A percentile compares a stretch with the other conserved stretches of the same genome.
phyloP scores from a whole-genome alignment of 2,888 invertebrate genomes.

The Eubasilissa splendida region DNA sequence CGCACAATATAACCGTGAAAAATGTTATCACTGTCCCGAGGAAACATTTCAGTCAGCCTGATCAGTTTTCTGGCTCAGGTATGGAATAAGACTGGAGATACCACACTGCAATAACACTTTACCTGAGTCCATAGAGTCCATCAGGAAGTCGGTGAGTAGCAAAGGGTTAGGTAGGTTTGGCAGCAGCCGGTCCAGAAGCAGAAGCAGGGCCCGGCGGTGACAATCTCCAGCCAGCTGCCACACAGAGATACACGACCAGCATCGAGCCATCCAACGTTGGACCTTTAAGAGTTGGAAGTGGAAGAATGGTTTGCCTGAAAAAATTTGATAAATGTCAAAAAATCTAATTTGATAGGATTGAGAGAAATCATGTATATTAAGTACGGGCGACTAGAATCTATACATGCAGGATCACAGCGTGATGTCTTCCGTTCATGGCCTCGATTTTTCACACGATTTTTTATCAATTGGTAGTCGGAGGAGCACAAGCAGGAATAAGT shows the following conservation, averaged over 20 bases:
- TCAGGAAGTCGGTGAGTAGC: conserved; percentile 91
- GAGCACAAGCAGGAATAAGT: too few species aligned
- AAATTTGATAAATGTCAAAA: conserved; percentile 61
- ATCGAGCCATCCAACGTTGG: conserved; percentile 77
- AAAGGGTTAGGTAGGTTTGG: conserved; percentile 86
- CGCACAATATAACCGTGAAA: conserved; percentile 18
- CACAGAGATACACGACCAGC: conserved; percentile 84
- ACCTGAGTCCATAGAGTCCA: conserved; percentile 90
- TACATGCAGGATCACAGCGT: too few species aligned
- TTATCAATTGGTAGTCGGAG: too few species aligned
- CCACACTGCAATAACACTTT: conserved; percentile 52
- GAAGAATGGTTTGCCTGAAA: conserved; percentile 65
- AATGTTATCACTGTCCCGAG: too few species aligned
- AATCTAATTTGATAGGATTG: too few species aligned
- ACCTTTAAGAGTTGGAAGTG: conserved; percentile 73
- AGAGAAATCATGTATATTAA: too few species aligned
- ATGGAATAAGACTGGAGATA: too few species aligned
- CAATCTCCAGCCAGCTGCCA: conserved; percentile 78
- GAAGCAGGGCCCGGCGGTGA: conserved; percentile 85
- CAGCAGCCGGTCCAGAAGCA: conserved; percentile 87
- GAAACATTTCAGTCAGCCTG: too few species aligned
- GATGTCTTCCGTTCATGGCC: too few species aligned
- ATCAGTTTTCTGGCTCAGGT: too few species aligned
- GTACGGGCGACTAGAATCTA: too few species aligned
- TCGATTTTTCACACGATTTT: too few species aligned